A percentile compares a stretch with the other conserved stretches of the same genome.
Conservation (phyloP, 2,888 invertebrate species). For the Leptinotarsa rubiginosa region DNA sequence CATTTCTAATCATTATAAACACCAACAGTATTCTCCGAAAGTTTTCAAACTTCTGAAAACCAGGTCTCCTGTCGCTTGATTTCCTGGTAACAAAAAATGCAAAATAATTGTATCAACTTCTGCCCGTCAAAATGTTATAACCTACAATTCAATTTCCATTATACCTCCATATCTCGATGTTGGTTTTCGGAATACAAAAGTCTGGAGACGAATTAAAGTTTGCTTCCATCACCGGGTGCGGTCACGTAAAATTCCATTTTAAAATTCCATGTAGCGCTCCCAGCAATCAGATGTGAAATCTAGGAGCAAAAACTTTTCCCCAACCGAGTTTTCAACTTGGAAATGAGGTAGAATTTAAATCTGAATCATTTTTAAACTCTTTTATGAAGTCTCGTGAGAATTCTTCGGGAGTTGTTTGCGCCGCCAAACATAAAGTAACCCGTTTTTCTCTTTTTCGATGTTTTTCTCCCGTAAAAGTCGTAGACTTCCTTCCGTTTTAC, state of each 20-base stretch:
- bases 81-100: background rate
- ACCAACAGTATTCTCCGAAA: too few species aligned
- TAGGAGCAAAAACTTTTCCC: conserved; percentile 33
- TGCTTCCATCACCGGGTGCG: background rate
- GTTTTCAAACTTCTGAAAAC: too few species aligned
- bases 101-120: background rate
- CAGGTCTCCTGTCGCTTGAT: too few species aligned
- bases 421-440: conserved; percentile 15
- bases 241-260: conserved; percentile 33
- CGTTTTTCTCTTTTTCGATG: conserved; percentile 19
- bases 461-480: background rate
- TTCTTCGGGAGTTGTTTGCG: conserved; percentile 17
- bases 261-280: conserved; percentile 33
- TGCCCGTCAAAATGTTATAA: background rate
- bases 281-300: conserved; percentile 38
- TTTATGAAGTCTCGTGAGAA: conserved; percentile 31
- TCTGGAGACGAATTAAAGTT: conserved; percentile 10
- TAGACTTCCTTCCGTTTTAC: conserved; percentile 7
- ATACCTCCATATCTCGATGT: background rate
- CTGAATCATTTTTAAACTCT: conserved; percentile 38
- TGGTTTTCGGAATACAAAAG: background rate
- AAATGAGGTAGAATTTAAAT: conserved; percentile 36
- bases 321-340: conserved; percentile 26
- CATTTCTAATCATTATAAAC: too few species aligned
- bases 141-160: background rate